A percentile compares a stretch with the other conserved stretches of the same genome.
phyloP scores from a whole-genome alignment of 2,888 invertebrate species.

The Colletes collaris region DNA sequence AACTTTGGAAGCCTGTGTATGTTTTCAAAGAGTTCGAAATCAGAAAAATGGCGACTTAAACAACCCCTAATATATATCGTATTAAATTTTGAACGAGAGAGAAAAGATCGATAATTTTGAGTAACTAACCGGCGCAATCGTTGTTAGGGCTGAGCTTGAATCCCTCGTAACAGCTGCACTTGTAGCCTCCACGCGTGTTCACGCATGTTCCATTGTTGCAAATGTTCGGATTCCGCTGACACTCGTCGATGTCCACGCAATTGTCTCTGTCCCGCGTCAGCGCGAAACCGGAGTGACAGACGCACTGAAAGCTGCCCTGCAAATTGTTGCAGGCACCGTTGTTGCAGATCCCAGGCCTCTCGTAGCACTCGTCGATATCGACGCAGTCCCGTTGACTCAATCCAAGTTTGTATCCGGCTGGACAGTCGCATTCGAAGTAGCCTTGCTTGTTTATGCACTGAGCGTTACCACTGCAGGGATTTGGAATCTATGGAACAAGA shows the following conservation, averaged over 20 bases:
- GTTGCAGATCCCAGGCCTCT: conserved; percentile 87
- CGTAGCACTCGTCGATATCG: conserved; percentile 90
- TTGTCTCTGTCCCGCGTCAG: conserved; percentile 87
- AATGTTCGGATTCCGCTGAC: conserved; percentile 88
- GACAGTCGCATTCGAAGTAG: conserved; percentile 90
- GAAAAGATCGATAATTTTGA: not conserved
- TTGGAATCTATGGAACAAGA: conserved; percentile 79
- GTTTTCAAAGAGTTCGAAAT: too few relatives aligned
- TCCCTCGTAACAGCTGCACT: conserved; percentile 90
- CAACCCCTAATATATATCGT: too few relatives aligned
- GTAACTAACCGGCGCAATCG: conserved; percentile 88
- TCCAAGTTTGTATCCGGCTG: conserved; percentile 87
- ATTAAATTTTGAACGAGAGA: too few relatives aligned
- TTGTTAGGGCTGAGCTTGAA: conserved; percentile 91
- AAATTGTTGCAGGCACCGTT: conserved; percentile 92
- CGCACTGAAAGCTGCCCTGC: conserved; percentile 91
- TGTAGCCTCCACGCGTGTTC: conserved; percentile 88
- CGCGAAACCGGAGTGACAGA: conserved; percentile 90
- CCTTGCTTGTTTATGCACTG: conserved; percentile 92
- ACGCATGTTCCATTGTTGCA: conserved; percentile 91
- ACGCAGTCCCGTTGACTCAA: conserved; percentile 86
- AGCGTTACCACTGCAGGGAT: conserved; percentile 89
- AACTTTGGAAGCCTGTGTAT: too few relatives aligned
- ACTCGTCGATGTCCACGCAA: conserved; percentile 90
- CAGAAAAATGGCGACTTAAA: too few relatives aligned